These are phyloP conservation scores for Bombus terrestris DNA, from an alignment of 1,140 invertebrate species.

Conservation along the genomic window DNA sequence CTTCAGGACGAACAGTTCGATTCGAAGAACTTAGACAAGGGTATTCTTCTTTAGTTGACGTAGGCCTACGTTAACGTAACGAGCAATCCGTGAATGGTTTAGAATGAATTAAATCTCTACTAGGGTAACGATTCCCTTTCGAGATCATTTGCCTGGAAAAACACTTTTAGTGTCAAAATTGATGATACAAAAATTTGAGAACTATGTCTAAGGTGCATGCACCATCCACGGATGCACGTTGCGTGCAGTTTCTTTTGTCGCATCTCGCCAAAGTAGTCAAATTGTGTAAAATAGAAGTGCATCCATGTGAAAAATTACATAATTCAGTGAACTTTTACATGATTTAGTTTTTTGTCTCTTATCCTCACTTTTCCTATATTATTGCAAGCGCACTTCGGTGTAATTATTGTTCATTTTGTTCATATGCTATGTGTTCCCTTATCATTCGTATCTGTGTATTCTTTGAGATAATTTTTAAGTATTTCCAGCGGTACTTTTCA, in stretches of 20 bases:
- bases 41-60: conserved; percentile 63
- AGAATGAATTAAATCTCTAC: background rate
- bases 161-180: too few relatives aligned
- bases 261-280: conserved; percentile 2
- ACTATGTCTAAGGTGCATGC: background rate
- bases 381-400: conserved; percentile 12
- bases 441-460: background rate
- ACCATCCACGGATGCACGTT: conserved; percentile 40
- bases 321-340: conserved; percentile 34
- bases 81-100: conserved; percentile 1
- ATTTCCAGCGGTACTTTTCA: background rate
- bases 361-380: conserved; percentile 13
- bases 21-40: conserved; percentile 79
- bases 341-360: conserved; percentile 21
- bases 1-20: conserved; percentile 81
- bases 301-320: conserved; percentile 27
- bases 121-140: too few relatives aligned
- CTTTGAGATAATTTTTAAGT: background rate
- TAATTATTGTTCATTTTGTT: conserved; percentile 35
- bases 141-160: too few relatives aligned
- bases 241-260: conserved; percentile 3
- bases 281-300: conserved; percentile 48
- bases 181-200: too few relatives aligned
- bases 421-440: background rate
- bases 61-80: background rate